These are phyloP conservation scores for Drosophila histrio DNA, from an alignment of 2,888 invertebrate genomes.

Conservation along the genomic window DNA sequence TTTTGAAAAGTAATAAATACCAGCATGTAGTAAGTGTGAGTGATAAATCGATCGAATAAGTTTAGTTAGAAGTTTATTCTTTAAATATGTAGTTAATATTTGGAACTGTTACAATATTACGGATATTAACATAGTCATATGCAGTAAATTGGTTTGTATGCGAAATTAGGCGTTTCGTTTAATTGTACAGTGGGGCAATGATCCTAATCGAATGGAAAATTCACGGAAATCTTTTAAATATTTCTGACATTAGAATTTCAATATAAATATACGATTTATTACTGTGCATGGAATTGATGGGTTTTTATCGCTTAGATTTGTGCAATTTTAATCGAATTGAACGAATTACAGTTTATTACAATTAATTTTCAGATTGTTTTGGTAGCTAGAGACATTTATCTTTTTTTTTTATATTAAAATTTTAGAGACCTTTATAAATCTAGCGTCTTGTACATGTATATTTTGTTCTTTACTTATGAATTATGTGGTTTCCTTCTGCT, in stretches of 20 bases:
- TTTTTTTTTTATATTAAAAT: neutral
- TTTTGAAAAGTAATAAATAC: neutral
- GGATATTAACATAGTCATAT: slow-evolving; percentile 51
- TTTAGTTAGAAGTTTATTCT: slow-evolving; percentile 66
- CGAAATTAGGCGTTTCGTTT: slow-evolving; percentile 41
- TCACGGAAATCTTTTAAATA: neutral
- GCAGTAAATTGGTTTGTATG: slow-evolving; percentile 39
- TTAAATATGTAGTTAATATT: slow-evolving; percentile 52
- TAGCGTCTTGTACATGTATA: slow-evolving; percentile 23
- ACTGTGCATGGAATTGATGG: slow-evolving; percentile 43
- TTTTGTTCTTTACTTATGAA: slow-evolving; percentile 25
- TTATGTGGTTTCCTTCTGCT: slow-evolving; percentile 1
- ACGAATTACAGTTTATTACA: slow-evolving; percentile 14
- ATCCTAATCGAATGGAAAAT: neutral
- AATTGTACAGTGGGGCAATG: neutral
- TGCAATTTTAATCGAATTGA: slow-evolving; percentile 34
- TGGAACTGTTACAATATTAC: slow-evolving; percentile 74
- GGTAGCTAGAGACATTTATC: slow-evolving; percentile 11
- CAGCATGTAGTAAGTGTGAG: neutral
- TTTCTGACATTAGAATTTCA: neutral
- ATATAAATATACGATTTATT: slow-evolving; percentile 1
- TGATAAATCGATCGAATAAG: neutral
- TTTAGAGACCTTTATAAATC: slow-evolving; percentile 4
- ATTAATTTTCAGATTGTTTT: slow-evolving; percentile 15
- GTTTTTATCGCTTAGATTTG: slow-evolving; percentile 30